These are phyloP conservation scores for Cyanocitta stelleri DNA, from an alignment of 2,113 vertebrate genomes.

Conservation along the genomic window DNA sequence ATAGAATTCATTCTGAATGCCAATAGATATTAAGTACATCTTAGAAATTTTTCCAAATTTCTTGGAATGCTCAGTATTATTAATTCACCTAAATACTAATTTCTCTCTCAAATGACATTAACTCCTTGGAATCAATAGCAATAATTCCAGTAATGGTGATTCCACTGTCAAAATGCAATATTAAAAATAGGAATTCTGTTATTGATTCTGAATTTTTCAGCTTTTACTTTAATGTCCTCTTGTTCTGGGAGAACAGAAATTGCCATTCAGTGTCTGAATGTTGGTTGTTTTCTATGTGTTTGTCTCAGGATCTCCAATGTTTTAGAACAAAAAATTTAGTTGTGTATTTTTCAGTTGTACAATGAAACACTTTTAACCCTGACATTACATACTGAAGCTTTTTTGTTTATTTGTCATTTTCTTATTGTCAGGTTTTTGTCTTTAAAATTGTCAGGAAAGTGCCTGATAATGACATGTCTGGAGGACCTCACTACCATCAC, in stretches of 20 bases:
- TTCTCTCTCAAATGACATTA: background rate
- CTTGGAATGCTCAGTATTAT: background rate
- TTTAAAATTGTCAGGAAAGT: background rate
- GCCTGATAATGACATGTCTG: rapidly evolving
- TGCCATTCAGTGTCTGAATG: background rate
- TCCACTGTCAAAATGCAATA: background rate
- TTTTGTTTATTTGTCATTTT: background rate
- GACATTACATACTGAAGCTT: background rate
- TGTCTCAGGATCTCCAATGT: background rate
- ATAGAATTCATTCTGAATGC: background rate
- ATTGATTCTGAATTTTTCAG: background rate
- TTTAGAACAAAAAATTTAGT: background rate
- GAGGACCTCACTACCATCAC: background rate
- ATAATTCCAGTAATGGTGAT: background rate
- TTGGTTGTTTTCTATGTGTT: background rate
- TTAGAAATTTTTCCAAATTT: background rate
- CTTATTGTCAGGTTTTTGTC: background rate
- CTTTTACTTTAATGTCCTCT: background rate
- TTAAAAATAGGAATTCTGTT: background rate
- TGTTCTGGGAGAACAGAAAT: background rate
- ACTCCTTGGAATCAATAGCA: background rate
- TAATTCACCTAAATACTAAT: background rate
- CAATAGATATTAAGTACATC: background rate
- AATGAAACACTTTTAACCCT: background rate
- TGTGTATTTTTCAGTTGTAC: background rate